Evolutionary conservation across 1,140 invertebrate species (phyloP), one percentile per base, ranked within the genome.

Genomic region (Pachyrhynchus sulphureomaculatus): DNA sequence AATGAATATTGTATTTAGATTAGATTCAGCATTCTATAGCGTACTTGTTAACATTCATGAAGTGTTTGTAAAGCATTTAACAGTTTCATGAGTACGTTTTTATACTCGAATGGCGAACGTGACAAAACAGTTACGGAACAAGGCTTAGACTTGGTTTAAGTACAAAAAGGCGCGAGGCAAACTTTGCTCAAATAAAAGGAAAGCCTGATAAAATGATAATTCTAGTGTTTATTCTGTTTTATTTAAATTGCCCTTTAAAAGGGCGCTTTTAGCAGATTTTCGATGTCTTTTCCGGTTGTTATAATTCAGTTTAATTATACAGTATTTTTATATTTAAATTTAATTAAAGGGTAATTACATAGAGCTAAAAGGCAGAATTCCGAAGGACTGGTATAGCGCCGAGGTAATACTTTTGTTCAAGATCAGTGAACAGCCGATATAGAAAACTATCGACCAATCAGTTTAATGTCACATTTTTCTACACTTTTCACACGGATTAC

Each of bases 31-130:
- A 66, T 62, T 49, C 51, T 60, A 63, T 52, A 39, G 61, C 52
- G 57, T 37, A 39, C 67, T 65, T 62, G 64, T 72, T 70, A 72
- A 68, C 67, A 72, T 72, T 70, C 70, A 72, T 68, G 68, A 63
- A 67, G 66, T 68, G 68, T 68, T 67, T 68, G 63, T 63, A 67
- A 67, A 65, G 62, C 70, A 66, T 67, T 70, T 72, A 72, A 68
- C 70, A 70, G 67, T 69, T 72, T 65, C 66, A 69, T 67, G 64
- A 67, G 52, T 68, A 64, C 66, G 67, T 71, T 71, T 71, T 71
- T 71, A 70, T 54, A 60, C 59, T 45, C 41, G 12, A 58, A 60
- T 54, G 33, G 55, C 52, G 55, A 68, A 69, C 66, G 68, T 68
- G 63, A 70, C 70, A 65, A 67, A 68, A 65, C 53, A 64, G 24